phyloP scores from a whole-genome alignment of 2,888 invertebrate genomes.

The Aplocera efformata region DNA sequence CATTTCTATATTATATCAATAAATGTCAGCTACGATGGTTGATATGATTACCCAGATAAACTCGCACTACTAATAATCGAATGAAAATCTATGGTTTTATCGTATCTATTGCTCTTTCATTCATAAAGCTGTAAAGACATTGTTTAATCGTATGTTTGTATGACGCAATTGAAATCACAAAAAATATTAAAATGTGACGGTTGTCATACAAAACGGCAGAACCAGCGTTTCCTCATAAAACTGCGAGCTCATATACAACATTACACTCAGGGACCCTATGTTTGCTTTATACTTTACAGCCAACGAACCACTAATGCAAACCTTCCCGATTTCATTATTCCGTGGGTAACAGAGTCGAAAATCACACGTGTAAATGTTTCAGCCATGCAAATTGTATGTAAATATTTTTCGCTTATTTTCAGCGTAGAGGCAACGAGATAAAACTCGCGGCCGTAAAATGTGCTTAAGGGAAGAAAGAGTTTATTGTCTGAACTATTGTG shows the following conservation, averaged over 20 bases:
- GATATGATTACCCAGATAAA: too few species aligned
- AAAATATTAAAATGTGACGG: slow-evolving; percentile 35
- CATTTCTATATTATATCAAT: too few species aligned
- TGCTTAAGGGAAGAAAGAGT: slow-evolving; percentile 49
- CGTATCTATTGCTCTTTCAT: too few species aligned
- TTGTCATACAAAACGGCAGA: slow-evolving; percentile 40
- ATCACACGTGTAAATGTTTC: slow-evolving; percentile 37
- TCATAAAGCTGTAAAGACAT: too few species aligned
- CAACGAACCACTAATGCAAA: slow-evolving; percentile 41
- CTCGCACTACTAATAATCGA: too few species aligned
- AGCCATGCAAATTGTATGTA: slow-evolving; percentile 50
- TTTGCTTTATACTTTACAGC: slow-evolving; percentile 60
- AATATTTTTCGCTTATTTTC: slow-evolving; percentile 59
- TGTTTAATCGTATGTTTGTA: slow-evolving; percentile 1
- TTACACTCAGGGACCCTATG: slow-evolving; percentile 58
- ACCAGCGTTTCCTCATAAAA: slow-evolving; percentile 54
- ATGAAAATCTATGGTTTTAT: too few species aligned
- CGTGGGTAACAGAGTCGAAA: slow-evolving; percentile 43
- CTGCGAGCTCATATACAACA: slow-evolving; percentile 53
- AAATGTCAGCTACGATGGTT: too few species aligned
- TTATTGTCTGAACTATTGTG: slow-evolving; percentile 56
- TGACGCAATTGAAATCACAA: slow-evolving; percentile 30
- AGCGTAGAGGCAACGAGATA: slow-evolving; percentile 59
- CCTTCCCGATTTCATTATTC: slow-evolving; percentile 33
- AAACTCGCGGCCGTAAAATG: slow-evolving; percentile 62